Percentiles rank a stretch among this genome's conserved stretches.
Evolutionary conservation across 2,888 invertebrate genomes (phyloP).

Genomic region (Acleris emargana): DNA sequence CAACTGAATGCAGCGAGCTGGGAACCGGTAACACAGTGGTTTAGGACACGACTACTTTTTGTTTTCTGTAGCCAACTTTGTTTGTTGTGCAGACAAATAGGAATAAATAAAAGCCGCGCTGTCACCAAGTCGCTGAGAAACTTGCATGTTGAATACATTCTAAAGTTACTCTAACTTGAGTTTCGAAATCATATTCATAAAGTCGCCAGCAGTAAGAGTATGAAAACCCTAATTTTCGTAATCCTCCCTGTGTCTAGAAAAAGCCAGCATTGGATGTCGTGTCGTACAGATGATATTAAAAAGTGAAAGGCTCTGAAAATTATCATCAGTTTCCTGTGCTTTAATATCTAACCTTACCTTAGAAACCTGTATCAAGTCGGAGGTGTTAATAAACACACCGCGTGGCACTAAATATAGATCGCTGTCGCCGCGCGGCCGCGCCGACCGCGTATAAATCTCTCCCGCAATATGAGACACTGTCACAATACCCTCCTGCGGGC

Average conservation of each 20-base stretch:
- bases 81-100: conserved; percentile 34
- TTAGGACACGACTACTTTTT: conserved; percentile 46
- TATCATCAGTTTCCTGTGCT: too few species aligned
- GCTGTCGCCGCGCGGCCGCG: conserved; percentile 44
- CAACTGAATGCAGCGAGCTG: conserved; percentile 55
- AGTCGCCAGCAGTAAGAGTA: not conserved
- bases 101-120: conserved; percentile 33
- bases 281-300: too few species aligned
- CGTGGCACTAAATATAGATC: conserved; percentile 34
- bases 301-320: too few species aligned
- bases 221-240: too few species aligned
- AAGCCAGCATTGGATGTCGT: too few species aligned
- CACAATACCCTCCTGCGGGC: conserved; percentile 70
- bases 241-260: too few species aligned
- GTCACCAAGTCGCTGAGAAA: conserved; percentile 33
- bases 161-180: conserved; percentile 9
- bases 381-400: conserved; percentile 18
- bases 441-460: conserved; percentile 70
- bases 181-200: conserved; percentile 17
- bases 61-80: conserved; percentile 43
- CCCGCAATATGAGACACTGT: conserved; percentile 75
- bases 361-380: not conserved
- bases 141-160: conserved; percentile 28
- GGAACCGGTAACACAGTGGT: conserved; percentile 45
- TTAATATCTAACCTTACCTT: not conserved